Percentiles rank a stretch among this genome's conserved stretches.
These are phyloP conservation scores for Platichthys stellatus DNA, from an alignment of 2,113 vertebrate species.

Conservation along the genomic window DNA sequence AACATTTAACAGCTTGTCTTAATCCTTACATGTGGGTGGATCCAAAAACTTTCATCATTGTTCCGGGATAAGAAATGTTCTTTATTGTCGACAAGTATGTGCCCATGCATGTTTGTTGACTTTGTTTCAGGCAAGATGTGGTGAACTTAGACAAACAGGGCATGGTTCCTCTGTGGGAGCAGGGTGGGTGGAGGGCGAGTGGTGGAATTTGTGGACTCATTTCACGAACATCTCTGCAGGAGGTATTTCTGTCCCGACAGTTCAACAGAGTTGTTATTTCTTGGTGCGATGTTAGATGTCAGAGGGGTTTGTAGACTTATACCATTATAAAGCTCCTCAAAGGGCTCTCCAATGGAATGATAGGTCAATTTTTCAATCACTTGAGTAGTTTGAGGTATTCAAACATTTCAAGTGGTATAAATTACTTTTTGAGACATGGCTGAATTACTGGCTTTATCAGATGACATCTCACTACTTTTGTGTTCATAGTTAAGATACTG, in stretches of 20 bases:
- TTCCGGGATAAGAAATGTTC: slow-evolving; percentile 58
- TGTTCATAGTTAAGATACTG: slow-evolving; percentile 28
- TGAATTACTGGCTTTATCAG: slow-evolving; percentile 23
- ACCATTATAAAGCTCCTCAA: too few relatives aligned
- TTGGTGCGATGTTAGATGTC: slow-evolving; percentile 29
- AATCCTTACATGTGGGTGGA: slow-evolving; percentile 59
- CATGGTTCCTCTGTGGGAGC: slow-evolving; percentile 67
- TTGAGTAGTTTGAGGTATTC: slow-evolving; percentile 15
- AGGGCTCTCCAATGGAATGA: slow-evolving; percentile 15
- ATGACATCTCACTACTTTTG: slow-evolving; percentile 36
- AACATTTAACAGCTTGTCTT: slow-evolving; percentile 49
- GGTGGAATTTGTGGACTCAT: slow-evolving; percentile 44
- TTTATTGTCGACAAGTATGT: slow-evolving; percentile 65
- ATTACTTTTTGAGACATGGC: slow-evolving; percentile 33
- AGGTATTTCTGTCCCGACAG: slow-evolving; percentile 47
- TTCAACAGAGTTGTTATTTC: slow-evolving; percentile 46
- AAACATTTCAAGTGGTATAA: slow-evolving; percentile 32
- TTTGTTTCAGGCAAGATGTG: slow-evolving; percentile 70
- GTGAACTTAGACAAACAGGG: slow-evolving; percentile 72
- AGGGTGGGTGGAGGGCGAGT: slow-evolving; percentile 44
- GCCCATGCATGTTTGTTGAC: slow-evolving; percentile 75
- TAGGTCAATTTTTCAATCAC: too few relatives aligned
- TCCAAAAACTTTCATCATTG: slow-evolving; percentile 60
- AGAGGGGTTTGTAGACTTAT: slow-evolving; percentile 34
- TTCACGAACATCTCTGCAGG: slow-evolving; percentile 63